Percentiles rank a stretch among this genome's conserved stretches.
Conservation (phyloP, 2,888 invertebrate genomes). For the Fragum fragum region DNA sequence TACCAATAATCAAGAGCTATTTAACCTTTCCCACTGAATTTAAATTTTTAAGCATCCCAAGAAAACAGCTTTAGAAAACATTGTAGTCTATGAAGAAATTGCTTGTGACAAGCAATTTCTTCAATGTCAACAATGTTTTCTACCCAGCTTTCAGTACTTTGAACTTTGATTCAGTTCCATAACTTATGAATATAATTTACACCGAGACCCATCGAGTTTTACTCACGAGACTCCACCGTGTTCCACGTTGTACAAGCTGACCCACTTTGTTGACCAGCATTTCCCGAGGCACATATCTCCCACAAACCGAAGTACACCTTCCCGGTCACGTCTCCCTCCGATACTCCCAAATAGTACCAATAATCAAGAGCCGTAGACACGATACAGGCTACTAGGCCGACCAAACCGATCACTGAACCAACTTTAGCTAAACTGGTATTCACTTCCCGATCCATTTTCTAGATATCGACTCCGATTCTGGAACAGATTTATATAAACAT, state of each 20-base stretch:
- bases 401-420: not conserved
- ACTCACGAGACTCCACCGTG: not conserved
- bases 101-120: too few species aligned
- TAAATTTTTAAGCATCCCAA: not conserved
- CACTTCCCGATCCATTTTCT: too few species aligned
- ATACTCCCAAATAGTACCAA: not conserved
- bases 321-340: not conserved
- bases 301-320: conserved; percentile 19
- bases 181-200: too few species aligned
- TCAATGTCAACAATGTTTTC: too few species aligned
- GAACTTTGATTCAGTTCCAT: too few species aligned
- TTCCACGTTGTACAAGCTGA: not conserved
- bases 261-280: not conserved
- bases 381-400: not conserved
- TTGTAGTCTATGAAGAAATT: too few species aligned
- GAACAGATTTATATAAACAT: too few species aligned
- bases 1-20: conserved; percentile 26
- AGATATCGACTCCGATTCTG: too few species aligned
- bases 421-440: conserved; percentile 8
- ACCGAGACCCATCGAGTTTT: too few species aligned
- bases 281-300: not conserved
- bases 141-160: not conserved
- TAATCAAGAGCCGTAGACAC: conserved; percentile 19
- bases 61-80: too few species aligned
- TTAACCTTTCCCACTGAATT: too few species aligned